These are phyloP conservation scores for Hydriomena furcata DNA, from an alignment of 2,888 invertebrate genomes.

Conservation along the genomic window DNA sequence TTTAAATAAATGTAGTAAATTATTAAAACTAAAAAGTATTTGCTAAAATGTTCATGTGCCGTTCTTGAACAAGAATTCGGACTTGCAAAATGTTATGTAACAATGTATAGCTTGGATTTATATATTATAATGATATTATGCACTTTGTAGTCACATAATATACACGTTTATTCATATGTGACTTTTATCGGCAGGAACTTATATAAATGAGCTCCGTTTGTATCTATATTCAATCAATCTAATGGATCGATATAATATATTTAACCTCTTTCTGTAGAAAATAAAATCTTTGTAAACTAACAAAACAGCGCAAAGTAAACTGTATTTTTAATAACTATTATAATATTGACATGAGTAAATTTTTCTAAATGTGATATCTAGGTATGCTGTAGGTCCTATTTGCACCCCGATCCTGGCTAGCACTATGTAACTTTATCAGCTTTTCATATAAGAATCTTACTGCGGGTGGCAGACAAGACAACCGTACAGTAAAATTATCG, in stretches of 20 bases:
- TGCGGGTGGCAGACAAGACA: background rate
- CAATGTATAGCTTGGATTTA: slow-evolving; percentile 1
- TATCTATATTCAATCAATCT: background rate
- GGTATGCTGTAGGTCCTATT: background rate
- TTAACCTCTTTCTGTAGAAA: background rate
- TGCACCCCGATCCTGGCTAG: slow-evolving; percentile 12
- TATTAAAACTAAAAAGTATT: slow-evolving; percentile 24
- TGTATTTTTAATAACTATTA: slow-evolving; percentile 9
- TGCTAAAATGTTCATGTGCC: background rate
- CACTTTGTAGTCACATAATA: slow-evolving; percentile 3
- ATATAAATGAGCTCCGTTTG: background rate
- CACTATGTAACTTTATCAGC: slow-evolving; percentile 27
- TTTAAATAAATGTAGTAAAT: slow-evolving; percentile 46
- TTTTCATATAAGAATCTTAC: background rate
- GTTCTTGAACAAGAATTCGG: background rate
- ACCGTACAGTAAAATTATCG: too few species aligned
- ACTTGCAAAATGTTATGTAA: background rate
- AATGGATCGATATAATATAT: background rate
- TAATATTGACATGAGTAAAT: slow-evolving; percentile 6
- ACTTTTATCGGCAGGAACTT: background rate
- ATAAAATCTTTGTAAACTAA: background rate
- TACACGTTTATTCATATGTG: background rate
- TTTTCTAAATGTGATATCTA: slow-evolving; percentile 23
- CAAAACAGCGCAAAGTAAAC: background rate
- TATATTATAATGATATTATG: too few species aligned